A percentile compares a stretch with the other conserved stretches of the same genome.
phyloP scores from a whole-genome alignment of 2,113 vertebrate species.

The Prinia subflava region DNA sequence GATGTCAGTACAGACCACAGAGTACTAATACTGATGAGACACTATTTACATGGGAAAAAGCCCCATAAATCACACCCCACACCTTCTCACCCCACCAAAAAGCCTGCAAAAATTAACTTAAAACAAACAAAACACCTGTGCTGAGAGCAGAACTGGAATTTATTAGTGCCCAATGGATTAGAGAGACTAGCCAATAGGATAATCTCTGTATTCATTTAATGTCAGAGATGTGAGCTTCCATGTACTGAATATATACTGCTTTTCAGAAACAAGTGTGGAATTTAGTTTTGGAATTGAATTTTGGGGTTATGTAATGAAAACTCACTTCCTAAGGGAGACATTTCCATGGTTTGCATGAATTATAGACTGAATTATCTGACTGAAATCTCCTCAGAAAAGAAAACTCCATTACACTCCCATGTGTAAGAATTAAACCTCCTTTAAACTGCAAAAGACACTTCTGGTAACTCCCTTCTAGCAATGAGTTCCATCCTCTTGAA shows the following conservation, averaged over 20 bases:
- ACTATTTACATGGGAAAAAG: rapidly evolving
- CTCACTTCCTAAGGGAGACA: not conserved
- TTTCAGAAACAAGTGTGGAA: not conserved
- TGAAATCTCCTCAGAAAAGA: not conserved
- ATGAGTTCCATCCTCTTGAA: not conserved
- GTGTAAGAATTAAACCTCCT: not conserved
- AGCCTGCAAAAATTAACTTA: not conserved
- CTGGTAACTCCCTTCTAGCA: not conserved
- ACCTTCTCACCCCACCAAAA: not conserved
- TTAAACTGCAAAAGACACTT: not conserved
- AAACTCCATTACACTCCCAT: not conserved
- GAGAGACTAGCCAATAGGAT: too few species aligned
- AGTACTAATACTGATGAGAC: not conserved
- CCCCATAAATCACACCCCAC: not conserved
- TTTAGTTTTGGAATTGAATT: not conserved
- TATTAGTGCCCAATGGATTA: not conserved
- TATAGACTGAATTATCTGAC: not conserved
- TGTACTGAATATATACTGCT: not conserved
- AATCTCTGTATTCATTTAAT: too few species aligned
- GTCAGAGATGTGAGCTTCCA: not conserved
- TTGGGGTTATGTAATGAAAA: not conserved
- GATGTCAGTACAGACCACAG: not conserved
- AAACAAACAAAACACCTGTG: not conserved
- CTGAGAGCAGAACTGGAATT: not conserved
- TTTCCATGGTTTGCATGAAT: not conserved